phyloP scores from a whole-genome alignment of 2,888 invertebrate genomes.

The Mimumesa dahlbomi region DNA sequence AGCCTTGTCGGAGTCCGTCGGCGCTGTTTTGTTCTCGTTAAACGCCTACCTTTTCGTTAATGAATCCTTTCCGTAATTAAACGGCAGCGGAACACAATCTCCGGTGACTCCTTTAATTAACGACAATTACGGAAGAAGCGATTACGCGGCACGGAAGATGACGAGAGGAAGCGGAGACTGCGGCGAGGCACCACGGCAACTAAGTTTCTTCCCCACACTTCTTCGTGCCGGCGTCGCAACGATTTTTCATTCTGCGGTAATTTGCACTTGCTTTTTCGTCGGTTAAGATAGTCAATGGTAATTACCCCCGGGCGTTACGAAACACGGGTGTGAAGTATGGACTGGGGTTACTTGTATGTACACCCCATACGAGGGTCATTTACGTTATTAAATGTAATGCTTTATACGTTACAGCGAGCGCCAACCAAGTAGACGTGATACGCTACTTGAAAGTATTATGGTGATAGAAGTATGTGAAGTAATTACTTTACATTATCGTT shows the following conservation, averaged over 20 bases:
- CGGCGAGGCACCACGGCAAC: conserved; percentile 26
- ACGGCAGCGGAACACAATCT: conserved; percentile 59
- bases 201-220: conserved; percentile 4
- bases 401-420: too few species aligned
- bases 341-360: too few species aligned
- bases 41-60: conserved; percentile 58
- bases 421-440: too few species aligned
- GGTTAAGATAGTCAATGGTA: too few species aligned
- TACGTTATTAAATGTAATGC: too few species aligned
- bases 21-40: conserved; percentile 59
- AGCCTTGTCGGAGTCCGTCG: conserved; percentile 26
- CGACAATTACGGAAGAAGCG: conserved; percentile 61
- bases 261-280: not conserved
- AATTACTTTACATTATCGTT: too few species aligned
- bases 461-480: too few species aligned
- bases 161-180: conserved; percentile 47
- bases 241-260: not conserved
- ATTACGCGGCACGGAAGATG: conserved; percentile 59
- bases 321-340: too few species aligned
- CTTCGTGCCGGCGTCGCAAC: conserved; percentile 14
- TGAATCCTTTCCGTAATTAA: conserved; percentile 67
- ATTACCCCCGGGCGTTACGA: too few species aligned
- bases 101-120: conserved; percentile 62
- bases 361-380: too few species aligned
- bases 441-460: too few species aligned